phyloP scores from a whole-genome alignment of 2,888 invertebrate species.

The Patella pellucida region DNA sequence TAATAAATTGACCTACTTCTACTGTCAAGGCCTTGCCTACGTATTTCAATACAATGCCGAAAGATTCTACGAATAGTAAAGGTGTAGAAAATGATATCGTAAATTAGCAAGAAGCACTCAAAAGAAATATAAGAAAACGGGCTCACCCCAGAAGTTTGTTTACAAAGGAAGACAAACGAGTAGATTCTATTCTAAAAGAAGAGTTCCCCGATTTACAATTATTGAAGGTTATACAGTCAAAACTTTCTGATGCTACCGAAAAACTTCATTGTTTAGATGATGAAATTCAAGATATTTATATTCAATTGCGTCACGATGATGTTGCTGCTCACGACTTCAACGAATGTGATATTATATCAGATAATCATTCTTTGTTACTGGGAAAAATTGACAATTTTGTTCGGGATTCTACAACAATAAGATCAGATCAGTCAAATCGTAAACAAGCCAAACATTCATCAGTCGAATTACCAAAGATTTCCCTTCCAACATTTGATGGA shows the following conservation, averaged over 20 bases:
- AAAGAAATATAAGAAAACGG: not conserved
- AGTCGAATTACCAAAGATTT: not conserved
- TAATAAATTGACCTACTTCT: no score
- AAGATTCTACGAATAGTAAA: not conserved
- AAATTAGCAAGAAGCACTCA: not conserved
- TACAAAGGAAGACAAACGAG: constrained; percentile 5
- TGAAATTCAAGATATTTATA: not conserved
- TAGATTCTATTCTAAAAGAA: not conserved
- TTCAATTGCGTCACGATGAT: not conserved
- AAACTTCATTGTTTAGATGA: not conserved
- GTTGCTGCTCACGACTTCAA: not conserved
- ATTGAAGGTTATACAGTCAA: not conserved
- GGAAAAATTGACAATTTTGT: not conserved
- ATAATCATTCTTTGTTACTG: not conserved
- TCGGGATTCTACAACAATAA: not conserved
- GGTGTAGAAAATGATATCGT: not conserved
- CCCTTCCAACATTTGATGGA: not conserved
- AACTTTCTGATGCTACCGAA: not conserved
- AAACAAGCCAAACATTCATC: not conserved
- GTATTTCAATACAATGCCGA: not conserved
- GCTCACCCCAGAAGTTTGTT: not conserved
- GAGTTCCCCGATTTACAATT: not conserved
- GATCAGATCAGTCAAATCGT: not conserved
- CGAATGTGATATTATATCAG: not conserved
- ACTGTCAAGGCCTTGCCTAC: no score